Percentiles rank a stretch among this genome's conserved stretches.
phyloP scores from a whole-genome alignment of 1,140 invertebrate genomes.

The Probaryconus sp. region DNA sequence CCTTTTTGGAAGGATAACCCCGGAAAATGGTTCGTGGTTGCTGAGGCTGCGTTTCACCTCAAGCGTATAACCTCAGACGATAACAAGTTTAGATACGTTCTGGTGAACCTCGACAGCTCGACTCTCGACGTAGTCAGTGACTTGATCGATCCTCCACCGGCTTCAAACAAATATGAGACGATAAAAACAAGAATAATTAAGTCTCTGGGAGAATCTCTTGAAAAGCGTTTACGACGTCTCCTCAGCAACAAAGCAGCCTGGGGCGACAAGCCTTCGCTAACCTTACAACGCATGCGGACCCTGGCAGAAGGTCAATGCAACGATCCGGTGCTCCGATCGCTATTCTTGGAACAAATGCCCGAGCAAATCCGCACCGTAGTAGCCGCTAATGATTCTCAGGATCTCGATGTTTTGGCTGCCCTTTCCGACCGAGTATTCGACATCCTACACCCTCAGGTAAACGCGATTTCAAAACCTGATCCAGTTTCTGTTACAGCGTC shows the following conservation, averaged over 20 bases:
- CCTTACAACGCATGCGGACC: too few relatives aligned
- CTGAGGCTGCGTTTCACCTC: neutral
- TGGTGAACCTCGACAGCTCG: neutral
- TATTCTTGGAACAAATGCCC: too few relatives aligned
- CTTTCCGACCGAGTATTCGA: too few relatives aligned
- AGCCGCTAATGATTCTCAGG: too few relatives aligned
- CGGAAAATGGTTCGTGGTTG: neutral
- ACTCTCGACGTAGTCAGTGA: conserved; percentile 1
- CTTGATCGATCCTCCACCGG: neutral
- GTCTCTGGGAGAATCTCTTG: neutral
- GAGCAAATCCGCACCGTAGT: too few relatives aligned
- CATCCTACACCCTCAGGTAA: too few relatives aligned
- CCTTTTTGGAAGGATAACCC: neutral
- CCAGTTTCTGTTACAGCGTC: too few relatives aligned
- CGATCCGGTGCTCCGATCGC: too few relatives aligned
- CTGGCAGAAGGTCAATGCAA: too few relatives aligned
- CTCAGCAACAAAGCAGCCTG: too few relatives aligned
- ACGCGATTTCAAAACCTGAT: too few relatives aligned
- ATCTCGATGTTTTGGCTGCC: too few relatives aligned
- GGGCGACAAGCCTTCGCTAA: neutral
- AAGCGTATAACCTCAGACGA: neutral
- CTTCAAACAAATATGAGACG: neutral
- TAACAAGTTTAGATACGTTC: conserved; percentile 4
- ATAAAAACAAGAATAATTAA: neutral
- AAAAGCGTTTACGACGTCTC: neutral